Base-by-base conservation (phyloP, 2,797 vertebrate species). In the Intellagama lesueurii region DNA sequence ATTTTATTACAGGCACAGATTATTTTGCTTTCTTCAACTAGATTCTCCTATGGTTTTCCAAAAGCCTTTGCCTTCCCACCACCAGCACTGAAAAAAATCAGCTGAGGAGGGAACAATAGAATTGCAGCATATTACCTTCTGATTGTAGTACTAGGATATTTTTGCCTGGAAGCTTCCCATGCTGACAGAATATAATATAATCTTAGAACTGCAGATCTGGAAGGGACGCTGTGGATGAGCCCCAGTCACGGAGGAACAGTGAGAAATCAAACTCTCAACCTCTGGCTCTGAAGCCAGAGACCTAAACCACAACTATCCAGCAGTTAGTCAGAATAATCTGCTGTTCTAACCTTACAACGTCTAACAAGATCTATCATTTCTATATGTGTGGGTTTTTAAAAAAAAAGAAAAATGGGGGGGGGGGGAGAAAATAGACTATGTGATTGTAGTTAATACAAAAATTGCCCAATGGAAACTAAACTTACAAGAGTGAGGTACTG, bases 381-480 rank as follows among this genome's bases (percentile, higher is more conserved):
- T 79, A n/a, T 69, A 14, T 90, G 35, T 28, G 26, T n/a, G n/a
- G n/a, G n/a, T n/a, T n/a, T n/a, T n/a, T n/a, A n/a, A n/a, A n/a
- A n/a, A 64, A 89, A 17, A 35, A 26, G 0, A 28, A 52, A 56
- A 47, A n/a, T 7, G 17, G 40, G 19, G 40, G n/a, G 49, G 24
- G 14, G n/a, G 84, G 64, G 8, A 85, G 49, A 87, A 89, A 2
- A 85, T 66, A 47, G 4, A 83, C 76, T 66, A 30, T 90, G 0
- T 56, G 66, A 28, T 88, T 93, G 86, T 28, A 87, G 35, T 64
- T 89, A 52, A 84, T 44, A 32, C 32, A 77, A 70, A 89, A 47
- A 44, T 40, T 83, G 47, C 40, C 72, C 47, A 69, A 85, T 81
- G 78, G 87, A 91, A 81, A 70, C 82, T 88, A 81, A 88, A 88